A percentile compares a stretch with the other conserved stretches of the same genome.
Conservation (phyloP, 2,113 vertebrate species). For the Cololabis saira region DNA sequence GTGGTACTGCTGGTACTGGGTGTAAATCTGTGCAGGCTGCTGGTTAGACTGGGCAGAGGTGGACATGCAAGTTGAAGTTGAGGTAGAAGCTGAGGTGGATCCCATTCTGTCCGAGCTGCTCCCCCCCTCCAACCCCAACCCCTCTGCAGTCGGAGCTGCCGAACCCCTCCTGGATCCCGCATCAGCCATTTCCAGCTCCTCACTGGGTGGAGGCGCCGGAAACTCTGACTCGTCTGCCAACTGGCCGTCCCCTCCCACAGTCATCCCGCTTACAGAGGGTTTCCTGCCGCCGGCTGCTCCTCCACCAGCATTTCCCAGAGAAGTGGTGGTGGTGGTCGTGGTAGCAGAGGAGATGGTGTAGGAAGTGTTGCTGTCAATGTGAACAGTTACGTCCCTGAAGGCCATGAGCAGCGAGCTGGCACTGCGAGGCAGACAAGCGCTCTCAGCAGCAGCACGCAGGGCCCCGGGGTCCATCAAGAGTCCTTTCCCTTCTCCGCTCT, state of each 20-base stretch:
- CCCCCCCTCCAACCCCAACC: conserved; percentile 75
- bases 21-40: conserved; percentile 77
- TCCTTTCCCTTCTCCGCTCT: conserved; percentile 81
- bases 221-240: conserved; percentile 74
- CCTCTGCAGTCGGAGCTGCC: conserved; percentile 53
- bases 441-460: conserved; percentile 81
- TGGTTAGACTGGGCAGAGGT: conserved; percentile 87
- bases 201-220: conserved; percentile 80
- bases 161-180: conserved; percentile 63
- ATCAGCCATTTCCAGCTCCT: conserved; percentile 75
- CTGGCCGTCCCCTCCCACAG: conserved; percentile 37
- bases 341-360: conserved; percentile 93
- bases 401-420: conserved; percentile 97
- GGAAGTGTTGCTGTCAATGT: conserved; percentile 94
- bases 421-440: conserved; percentile 85
- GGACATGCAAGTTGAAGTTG: conserved; percentile 88
- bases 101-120: conserved; percentile 85
- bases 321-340: conserved; percentile 86
- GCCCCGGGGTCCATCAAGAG: conserved; percentile 76
- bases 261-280: conserved; percentile 57
- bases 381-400: conserved; percentile 96
- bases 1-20: conserved; percentile 80
- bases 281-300: conserved; percentile 70
- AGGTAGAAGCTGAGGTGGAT: conserved; percentile 90
- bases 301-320: conserved; percentile 88